Evolutionary conservation across 1,140 invertebrate genomes (phyloP).

Genomic region (Meteorus sp.): DNA sequence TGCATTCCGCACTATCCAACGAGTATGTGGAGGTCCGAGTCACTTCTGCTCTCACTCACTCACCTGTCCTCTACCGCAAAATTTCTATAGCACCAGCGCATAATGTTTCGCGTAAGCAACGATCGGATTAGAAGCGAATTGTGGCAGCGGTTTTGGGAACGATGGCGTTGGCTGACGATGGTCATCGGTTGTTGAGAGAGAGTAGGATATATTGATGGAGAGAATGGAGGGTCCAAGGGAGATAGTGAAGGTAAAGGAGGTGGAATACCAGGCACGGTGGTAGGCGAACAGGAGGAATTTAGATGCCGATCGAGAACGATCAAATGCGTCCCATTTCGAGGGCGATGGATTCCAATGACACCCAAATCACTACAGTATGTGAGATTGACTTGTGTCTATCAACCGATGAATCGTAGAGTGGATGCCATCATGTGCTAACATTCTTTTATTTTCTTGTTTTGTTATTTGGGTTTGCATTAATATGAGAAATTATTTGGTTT

Average conservation of each 20-base stretch:
- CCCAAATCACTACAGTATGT: slow-evolving; percentile 11
- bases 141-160: slow-evolving; percentile 12
- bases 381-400: slow-evolving; percentile 15
- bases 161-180: no score
- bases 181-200: no score
- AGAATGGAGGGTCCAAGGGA: slow-evolving; percentile 7
- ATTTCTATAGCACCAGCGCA: slow-evolving; percentile 45
- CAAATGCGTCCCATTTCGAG: slow-evolving; percentile 16
- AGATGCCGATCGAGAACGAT: slow-evolving; percentile 27
- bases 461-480: no score
- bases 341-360: slow-evolving; percentile 24
- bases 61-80: slow-evolving; percentile 38
- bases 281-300: slow-evolving; percentile 32
- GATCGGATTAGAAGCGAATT: slow-evolving; percentile 29
- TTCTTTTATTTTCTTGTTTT: no score
- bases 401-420: background rate
- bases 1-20: slow-evolving; percentile 37
- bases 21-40: no score
- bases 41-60: no score
- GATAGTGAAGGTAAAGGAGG: slow-evolving; percentile 3
- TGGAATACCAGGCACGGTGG: slow-evolving; percentile 20
- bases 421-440: no score
- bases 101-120: slow-evolving; percentile 34
- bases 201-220: no score
- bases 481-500: no score